These are phyloP conservation scores for Celastrina argiolus DNA, from an alignment of 2,888 invertebrate genomes.

Conservation along the genomic window DNA sequence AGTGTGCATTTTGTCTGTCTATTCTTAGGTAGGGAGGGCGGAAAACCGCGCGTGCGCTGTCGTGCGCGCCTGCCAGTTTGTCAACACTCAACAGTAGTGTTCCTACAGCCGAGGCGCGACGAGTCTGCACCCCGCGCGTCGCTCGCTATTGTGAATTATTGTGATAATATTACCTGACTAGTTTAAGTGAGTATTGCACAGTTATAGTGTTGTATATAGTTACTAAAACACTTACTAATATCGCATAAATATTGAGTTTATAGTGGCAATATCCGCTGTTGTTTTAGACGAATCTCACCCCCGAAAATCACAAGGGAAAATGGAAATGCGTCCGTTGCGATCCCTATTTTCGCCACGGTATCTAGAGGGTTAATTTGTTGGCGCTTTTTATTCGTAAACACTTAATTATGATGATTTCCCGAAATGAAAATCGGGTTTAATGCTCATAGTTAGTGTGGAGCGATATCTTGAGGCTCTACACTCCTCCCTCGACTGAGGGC, in stretches of 20 bases:
- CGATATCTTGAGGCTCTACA: background rate
- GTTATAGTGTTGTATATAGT: background rate
- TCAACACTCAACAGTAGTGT: slow-evolving; percentile 21
- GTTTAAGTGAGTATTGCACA: slow-evolving; percentile 7
- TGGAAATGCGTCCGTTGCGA: background rate
- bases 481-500: background rate
- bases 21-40: slow-evolving; percentile 19
- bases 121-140: background rate
- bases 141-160: slow-evolving; percentile 17
- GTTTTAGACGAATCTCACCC: slow-evolving; percentile 7
- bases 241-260: background rate
- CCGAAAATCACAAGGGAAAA: slow-evolving; percentile 7
- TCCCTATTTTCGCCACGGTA: background rate
- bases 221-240: background rate
- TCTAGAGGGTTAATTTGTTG: background rate
- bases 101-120: background rate
- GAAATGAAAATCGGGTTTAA: background rate
- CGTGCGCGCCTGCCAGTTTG: slow-evolving; percentile 20
- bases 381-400: background rate
- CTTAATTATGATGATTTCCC: background rate
- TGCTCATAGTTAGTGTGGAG: background rate
- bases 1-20: background rate
- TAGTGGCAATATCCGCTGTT: background rate
- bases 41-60: slow-evolving; percentile 15
- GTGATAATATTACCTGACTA: slow-evolving; percentile 8